Evolutionary conservation across 2,797 vertebrate species (phyloP).

Genomic region (Hoplostethus atlanticus): DNA sequence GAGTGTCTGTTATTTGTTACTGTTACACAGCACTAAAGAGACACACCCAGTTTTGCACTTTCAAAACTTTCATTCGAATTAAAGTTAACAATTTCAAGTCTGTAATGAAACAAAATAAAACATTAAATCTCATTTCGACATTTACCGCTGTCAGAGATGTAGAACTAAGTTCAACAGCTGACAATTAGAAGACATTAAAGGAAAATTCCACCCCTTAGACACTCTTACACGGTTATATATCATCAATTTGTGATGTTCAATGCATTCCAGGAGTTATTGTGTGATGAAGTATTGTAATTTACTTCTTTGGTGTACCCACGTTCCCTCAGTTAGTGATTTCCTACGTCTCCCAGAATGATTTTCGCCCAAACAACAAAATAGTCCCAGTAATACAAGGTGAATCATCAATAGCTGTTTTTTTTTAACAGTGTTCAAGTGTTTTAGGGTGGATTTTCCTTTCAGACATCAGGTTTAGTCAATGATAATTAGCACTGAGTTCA

Average conservation of each 20-base stretch:
- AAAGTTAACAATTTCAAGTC: constrained; percentile 12
- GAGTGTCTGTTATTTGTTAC: constrained; percentile 9
- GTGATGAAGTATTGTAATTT: background rate
- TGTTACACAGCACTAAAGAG: constrained; percentile 7
- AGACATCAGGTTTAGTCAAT: constrained; percentile 25
- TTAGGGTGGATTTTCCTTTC: background rate
- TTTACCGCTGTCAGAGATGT: constrained; percentile 3
- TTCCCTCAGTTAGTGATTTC: background rate
- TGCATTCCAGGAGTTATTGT: constrained; percentile 10
- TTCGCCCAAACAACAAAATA: too few species aligned
- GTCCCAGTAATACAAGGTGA: too few species aligned
- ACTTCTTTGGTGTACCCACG: background rate
- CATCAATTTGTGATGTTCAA: background rate
- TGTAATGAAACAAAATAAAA: background rate
- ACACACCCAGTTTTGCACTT: background rate
- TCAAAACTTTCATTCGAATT: constrained; percentile 12
- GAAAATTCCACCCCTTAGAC: background rate
- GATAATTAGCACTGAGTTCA: constrained; percentile 8
- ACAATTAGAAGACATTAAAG: background rate
- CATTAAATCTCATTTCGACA: background rate
- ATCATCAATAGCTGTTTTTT: background rate
- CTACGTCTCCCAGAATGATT: too few species aligned
- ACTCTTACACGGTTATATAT: background rate
- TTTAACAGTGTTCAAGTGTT: background rate
- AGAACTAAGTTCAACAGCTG: background rate